These are phyloP conservation scores for Mylabris phalerata DNA, from an alignment of 1,140 invertebrate species.

Conservation along the genomic window DNA sequence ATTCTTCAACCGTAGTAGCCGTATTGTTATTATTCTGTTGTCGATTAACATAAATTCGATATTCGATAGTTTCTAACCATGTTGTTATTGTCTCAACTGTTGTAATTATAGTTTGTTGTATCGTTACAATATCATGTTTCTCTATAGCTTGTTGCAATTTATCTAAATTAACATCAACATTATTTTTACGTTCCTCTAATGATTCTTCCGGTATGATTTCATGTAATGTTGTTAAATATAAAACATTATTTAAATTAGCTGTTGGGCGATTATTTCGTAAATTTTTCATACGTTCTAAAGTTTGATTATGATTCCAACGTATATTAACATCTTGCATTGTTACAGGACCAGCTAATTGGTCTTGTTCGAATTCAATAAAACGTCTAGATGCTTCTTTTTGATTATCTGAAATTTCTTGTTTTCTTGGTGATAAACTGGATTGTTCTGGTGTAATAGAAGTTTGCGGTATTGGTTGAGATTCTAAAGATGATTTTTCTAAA, in stretches of 20 bases:
- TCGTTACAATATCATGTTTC: slow-evolving; percentile 52
- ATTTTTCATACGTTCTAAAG: slow-evolving; percentile 49
- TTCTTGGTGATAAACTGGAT: too few relatives aligned
- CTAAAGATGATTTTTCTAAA: too few relatives aligned
- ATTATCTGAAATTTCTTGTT: too few relatives aligned
- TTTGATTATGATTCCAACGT: slow-evolving; percentile 37
- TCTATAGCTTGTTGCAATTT: slow-evolving; percentile 56
- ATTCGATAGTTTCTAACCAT: slow-evolving; percentile 78
- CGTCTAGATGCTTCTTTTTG: slow-evolving; percentile 6
- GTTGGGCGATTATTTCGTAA: slow-evolving; percentile 46
- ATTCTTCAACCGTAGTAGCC: slow-evolving; percentile 35
- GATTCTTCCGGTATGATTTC: slow-evolving; percentile 49
- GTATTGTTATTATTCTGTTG: slow-evolving; percentile 49
- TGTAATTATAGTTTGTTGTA: slow-evolving; percentile 63
- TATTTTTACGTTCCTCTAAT: slow-evolving; percentile 46
- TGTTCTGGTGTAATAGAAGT: slow-evolving; percentile 24
- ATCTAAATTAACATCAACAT: slow-evolving; percentile 52
- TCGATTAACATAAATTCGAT: slow-evolving; percentile 59
- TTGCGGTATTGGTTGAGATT: slow-evolving; percentile 34
- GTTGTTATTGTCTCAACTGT: slow-evolving; percentile 71
- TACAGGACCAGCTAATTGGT: slow-evolving; percentile 7
- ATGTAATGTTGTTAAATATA: slow-evolving; percentile 53
- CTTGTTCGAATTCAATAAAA: slow-evolving; percentile 20
- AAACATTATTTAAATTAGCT: slow-evolving; percentile 49
- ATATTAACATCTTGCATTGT: slow-evolving; percentile 32